Evolutionary conservation across 2,888 invertebrate genomes (phyloP), one percentile per base, ranked within the genome.

Genomic region (Macrosiphum euphorbiae): DNA sequence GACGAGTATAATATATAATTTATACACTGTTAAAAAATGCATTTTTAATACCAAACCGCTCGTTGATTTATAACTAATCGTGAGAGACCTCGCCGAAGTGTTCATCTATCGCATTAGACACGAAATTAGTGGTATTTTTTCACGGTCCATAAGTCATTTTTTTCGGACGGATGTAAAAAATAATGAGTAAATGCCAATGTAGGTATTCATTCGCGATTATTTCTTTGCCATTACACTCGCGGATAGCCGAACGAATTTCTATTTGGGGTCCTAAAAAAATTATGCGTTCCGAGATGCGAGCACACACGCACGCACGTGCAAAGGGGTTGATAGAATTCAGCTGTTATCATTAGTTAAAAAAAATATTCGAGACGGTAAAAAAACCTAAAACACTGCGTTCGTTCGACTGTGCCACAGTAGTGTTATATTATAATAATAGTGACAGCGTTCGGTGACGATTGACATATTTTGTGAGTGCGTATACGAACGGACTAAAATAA

Each of bases 91-190:
- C 90, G 0, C n/a, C 41, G 4, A 24, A 88, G 52, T n/a, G 35
- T 78, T 90, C 93, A 88, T 84, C 88, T 61, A 85, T 90, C 8
- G 58, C 94, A 94, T 94, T 94, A 90, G 94, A 90, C 90, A 94
- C 94, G 94, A 90, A 94, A 94, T 90, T 90, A 90, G 90, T 28
- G 90, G 93, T 93, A 50, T 90, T 93, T 92, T 90, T 93, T 92
- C n/a, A 93, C 94, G 94, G 94, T 13, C 93, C 94, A 90, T 94
- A 94, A 94, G 89, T 94, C 94, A 94, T n/a, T 26, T 28, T 24
- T 47, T 35, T 61, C 11, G 10, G 84, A 55, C 50, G 85, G 50
- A 67, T n/a, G 67, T 35, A n/a, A 58, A 67, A 61, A 85, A 55
- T 58, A 58, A 92, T 50, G 8, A 78, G 78, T 20, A 78, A 92